Percentiles rank a stretch among this genome's conserved stretches.
phyloP scores from a whole-genome alignment of 1,140 invertebrate genomes.

The Phymastichus coffea region DNA sequence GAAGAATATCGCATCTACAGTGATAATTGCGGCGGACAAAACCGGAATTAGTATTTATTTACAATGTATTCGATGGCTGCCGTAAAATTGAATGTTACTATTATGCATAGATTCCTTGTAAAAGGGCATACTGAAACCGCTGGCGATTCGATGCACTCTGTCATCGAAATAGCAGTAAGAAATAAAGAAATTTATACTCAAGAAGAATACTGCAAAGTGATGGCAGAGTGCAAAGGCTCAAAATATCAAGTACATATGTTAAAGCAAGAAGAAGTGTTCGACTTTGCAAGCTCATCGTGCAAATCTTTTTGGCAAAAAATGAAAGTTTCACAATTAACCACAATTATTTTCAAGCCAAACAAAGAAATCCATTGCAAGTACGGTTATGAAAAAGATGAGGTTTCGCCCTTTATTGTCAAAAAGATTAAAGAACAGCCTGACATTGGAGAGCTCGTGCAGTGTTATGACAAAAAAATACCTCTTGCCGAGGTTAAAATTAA shows the following conservation, averaged over 20 bases:
- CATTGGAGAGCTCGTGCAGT: too few relatives aligned
- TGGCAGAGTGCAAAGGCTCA: constrained; percentile 7
- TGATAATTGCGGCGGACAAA: constrained; percentile 48
- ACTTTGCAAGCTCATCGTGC: too few relatives aligned
- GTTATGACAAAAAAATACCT: too few relatives aligned
- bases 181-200: background rate
- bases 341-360: too few relatives aligned
- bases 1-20: constrained; percentile 27
- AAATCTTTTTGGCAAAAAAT: too few relatives aligned
- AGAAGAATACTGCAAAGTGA: constrained; percentile 5
- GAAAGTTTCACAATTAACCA: too few relatives aligned
- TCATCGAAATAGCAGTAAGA: constrained; percentile 1
- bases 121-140: constrained; percentile 13
- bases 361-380: too few relatives aligned
- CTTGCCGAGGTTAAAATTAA: too few relatives aligned
- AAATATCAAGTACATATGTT: constrained; percentile 8
- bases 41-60: constrained; percentile 41
- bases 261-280: too few relatives aligned
- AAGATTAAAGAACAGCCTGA: too few relatives aligned
- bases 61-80: constrained; percentile 22
- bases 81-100: constrained; percentile 16
- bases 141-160: constrained; percentile 17
- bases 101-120: constrained; percentile 17
- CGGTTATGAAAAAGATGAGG: too few relatives aligned
- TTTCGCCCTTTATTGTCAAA: too few relatives aligned